phyloP scores from a whole-genome alignment of 2,888 invertebrate species.

The Prenolepis imparis region DNA sequence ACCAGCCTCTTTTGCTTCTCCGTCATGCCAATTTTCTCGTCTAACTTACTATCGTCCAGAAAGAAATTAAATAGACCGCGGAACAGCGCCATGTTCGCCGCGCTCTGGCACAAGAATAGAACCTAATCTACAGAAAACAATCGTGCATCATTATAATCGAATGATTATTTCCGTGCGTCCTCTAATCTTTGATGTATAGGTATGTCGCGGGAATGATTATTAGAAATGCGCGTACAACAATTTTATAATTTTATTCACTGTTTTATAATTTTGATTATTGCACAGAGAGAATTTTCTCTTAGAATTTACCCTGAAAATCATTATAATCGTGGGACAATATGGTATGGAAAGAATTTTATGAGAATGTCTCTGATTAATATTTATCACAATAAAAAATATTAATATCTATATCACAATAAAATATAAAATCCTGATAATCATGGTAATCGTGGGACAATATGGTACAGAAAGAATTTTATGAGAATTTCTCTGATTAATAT shows the following conservation, averaged over 20 bases:
- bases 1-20: constrained; percentile 86
- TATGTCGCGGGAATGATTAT: not conserved
- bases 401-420: too few species aligned
- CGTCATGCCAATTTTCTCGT: constrained; percentile 86
- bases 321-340: too few species aligned
- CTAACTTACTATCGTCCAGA: constrained; percentile 78
- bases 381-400: too few species aligned
- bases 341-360: too few species aligned
- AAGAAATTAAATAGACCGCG: constrained; percentile 75
- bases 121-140: constrained; percentile 40
- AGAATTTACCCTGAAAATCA: too few species aligned
- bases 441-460: too few species aligned
- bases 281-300: too few species aligned
- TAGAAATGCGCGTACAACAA: not conserved
- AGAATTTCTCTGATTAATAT: too few species aligned
- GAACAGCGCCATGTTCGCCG: constrained; percentile 8
- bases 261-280: not conserved
- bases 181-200: not conserved
- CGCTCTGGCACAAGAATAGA: not conserved
- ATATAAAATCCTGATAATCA: too few species aligned
- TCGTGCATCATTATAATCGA: constrained; percentile 28
- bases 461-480: too few species aligned
- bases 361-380: too few species aligned
- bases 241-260: not conserved
- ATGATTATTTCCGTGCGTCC: constrained; percentile 30